These are phyloP conservation scores for Drosophila merina DNA, from an alignment of 2,888 invertebrate genomes.

Conservation along the genomic window DNA sequence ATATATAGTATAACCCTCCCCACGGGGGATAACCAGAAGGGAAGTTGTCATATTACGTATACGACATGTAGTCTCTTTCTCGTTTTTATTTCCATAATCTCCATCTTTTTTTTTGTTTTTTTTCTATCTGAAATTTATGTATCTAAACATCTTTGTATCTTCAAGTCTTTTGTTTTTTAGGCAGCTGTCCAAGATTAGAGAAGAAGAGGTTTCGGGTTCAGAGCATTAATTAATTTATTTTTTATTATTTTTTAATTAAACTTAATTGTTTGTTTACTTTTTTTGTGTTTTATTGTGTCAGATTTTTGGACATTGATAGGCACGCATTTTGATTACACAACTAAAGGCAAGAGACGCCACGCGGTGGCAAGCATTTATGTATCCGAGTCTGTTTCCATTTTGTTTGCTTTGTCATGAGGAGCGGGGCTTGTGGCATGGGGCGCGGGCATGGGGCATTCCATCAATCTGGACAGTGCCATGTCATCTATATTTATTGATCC, in stretches of 20 bases:
- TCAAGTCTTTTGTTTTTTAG: conserved; percentile 34
- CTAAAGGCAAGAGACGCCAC: conserved; percentile 16
- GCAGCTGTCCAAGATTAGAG: conserved; percentile 59
- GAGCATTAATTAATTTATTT: conserved; percentile 40
- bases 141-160: conserved; percentile 9
- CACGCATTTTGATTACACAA: conserved; percentile 76
- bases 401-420: conserved; percentile 37
- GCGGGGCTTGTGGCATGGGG: neutral
- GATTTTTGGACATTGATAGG: conserved; percentile 78
- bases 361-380: conserved; percentile 9
- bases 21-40: too few relatives aligned
- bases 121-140: conserved; percentile 4
- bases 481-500: conserved; percentile 78
- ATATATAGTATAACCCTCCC: conserved; percentile 5
- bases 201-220: conserved; percentile 5
- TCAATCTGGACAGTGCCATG: conserved; percentile 74
- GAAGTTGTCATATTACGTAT: conserved; percentile 43
- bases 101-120: neutral
- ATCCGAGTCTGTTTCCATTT: conserved; percentile 29
- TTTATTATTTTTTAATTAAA: conserved; percentile 68
- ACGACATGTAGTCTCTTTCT: conserved; percentile 47
- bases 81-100: conserved; percentile 15
- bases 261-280: conserved; percentile 77
- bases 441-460: conserved; percentile 16
- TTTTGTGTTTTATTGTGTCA: conserved; percentile 73